These are phyloP conservation scores for Stenurella melanura DNA, from an alignment of 2,888 invertebrate species.

Conservation along the genomic window DNA sequence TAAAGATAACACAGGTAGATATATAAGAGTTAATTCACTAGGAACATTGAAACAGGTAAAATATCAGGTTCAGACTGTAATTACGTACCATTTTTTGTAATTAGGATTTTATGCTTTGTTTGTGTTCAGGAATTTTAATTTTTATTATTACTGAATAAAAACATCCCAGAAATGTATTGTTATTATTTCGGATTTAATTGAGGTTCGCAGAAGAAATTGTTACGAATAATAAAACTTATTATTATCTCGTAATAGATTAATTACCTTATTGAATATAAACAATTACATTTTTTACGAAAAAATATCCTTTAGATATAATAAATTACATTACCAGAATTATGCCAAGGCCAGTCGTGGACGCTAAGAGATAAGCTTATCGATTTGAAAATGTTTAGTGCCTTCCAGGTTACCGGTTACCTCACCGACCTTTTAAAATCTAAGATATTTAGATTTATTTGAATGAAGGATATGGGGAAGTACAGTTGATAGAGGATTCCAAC, in stretches of 20 bases:
- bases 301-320: too few species aligned
- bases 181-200: slow-evolving; percentile 23
- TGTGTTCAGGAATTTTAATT: slow-evolving; percentile 37
- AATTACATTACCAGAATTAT: too few species aligned
- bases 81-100: slow-evolving; percentile 35
- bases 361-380: too few species aligned
- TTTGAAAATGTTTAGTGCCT: too few species aligned
- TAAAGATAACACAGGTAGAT: slow-evolving; percentile 15
- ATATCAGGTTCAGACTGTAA: slow-evolving; percentile 26
- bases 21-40: slow-evolving; percentile 14
- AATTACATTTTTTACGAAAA: neutral
- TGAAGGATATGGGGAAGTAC: too few species aligned
- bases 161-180: slow-evolving; percentile 19
- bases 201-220: slow-evolving; percentile 1
- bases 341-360: too few species aligned
- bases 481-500: too few species aligned
- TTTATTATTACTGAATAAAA: slow-evolving; percentile 25
- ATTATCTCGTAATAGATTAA: slow-evolving; percentile 7
- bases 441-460: too few species aligned
- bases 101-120: slow-evolving; percentile 40
- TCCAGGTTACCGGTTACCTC: too few species aligned
- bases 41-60: slow-evolving; percentile 24
- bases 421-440: too few species aligned
- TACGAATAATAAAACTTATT: slow-evolving; percentile 6
- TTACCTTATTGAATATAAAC: neutral